These are phyloP conservation scores for Gymnarchus niloticus DNA, from an alignment of 2,113 vertebrate species.

Conservation along the genomic window DNA sequence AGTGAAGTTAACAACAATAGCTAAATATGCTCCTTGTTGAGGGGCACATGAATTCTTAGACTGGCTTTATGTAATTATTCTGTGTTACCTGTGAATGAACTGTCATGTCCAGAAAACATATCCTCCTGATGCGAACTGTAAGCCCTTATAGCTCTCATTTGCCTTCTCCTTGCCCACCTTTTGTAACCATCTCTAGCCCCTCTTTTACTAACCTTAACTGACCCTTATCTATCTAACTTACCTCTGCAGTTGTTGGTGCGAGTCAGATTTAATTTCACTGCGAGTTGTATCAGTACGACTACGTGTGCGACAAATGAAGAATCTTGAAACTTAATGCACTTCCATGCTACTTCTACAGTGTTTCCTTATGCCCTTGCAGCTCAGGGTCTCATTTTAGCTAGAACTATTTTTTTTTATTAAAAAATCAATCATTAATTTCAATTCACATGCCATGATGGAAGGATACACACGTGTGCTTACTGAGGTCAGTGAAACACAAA, in stretches of 20 bases:
- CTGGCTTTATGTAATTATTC: background rate
- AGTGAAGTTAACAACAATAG: background rate
- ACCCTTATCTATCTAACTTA: background rate
- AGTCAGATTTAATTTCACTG: too few species aligned
- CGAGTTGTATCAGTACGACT: too few species aligned
- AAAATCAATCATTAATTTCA: background rate
- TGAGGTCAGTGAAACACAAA: too few species aligned
- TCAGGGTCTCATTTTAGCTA: background rate
- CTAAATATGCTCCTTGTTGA: background rate
- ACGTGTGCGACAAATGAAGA: too few species aligned
- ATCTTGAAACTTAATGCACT: too few species aligned
- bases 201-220: too few species aligned
- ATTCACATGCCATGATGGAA: background rate
- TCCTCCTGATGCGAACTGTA: background rate
- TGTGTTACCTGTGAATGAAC: background rate
- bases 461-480: background rate
- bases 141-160: too few species aligned
- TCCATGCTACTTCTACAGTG: too few species aligned
- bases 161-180: too few species aligned
- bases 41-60: background rate
- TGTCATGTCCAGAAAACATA: background rate
- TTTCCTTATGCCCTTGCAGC: background rate
- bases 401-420: background rate
- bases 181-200: too few species aligned
- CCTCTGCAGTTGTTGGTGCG: too few species aligned